Conservation (phyloP, 2,113 vertebrate species). For the Noctilio leporinus region DNA sequence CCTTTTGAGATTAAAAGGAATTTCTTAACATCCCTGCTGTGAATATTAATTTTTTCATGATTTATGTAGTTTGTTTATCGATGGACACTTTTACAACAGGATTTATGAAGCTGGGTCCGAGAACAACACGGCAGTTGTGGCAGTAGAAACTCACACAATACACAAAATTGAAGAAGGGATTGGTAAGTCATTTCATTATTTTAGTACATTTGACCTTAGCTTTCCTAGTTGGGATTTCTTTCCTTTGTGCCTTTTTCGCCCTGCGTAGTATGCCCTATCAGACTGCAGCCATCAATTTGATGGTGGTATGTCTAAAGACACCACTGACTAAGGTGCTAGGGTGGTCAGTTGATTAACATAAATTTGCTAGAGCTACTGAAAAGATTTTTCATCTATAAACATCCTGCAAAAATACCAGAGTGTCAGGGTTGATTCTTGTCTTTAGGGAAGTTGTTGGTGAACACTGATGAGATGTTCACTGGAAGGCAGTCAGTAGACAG, state of each 20-base stretch:
- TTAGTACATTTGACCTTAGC: neutral
- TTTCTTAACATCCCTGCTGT: slow-evolving; percentile 29
- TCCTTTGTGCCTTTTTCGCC: neutral
- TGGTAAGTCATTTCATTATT: slow-evolving; percentile 75
- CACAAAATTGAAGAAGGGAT: slow-evolving; percentile 86
- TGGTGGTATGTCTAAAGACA: neutral
- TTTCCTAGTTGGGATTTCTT: neutral
- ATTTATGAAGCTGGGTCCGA: slow-evolving; percentile 84
- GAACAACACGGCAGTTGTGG: slow-evolving; percentile 84
- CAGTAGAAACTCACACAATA: slow-evolving; percentile 87
- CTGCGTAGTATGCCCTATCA: neutral
- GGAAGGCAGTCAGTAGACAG: neutral
- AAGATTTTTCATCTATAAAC: neutral
- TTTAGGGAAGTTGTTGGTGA: neutral
- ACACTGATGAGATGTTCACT: neutral
- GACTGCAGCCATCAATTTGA: neutral
- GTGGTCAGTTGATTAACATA: neutral
- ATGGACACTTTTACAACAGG: slow-evolving; percentile 80
- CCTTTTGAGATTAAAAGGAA: slow-evolving; percentile 35
- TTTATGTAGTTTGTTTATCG: slow-evolving; percentile 58
- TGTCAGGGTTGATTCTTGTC: neutral
- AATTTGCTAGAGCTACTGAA: neutral
- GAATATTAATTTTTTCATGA: slow-evolving; percentile 56
- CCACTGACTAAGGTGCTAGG: neutral
- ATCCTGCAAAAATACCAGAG: neutral